phyloP scores from a whole-genome alignment of 2,888 invertebrate species.

The Sarcophaga rosellei region DNA sequence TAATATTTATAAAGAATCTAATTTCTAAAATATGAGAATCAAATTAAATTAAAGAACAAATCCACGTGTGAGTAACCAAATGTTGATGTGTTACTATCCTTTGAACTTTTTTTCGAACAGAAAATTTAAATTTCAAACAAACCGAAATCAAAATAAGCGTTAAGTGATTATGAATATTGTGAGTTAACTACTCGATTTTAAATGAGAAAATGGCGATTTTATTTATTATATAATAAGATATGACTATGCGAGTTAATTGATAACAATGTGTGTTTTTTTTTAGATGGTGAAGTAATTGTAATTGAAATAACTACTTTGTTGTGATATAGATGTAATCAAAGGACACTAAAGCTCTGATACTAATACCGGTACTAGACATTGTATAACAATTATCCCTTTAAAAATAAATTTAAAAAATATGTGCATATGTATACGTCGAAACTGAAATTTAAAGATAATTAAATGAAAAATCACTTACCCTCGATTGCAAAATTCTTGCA shows the following conservation, averaged over 20 bases:
- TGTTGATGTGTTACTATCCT: too few species aligned
- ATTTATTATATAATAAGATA: background rate
- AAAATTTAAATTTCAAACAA: background rate
- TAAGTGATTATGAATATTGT: background rate
- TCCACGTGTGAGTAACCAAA: too few species aligned
- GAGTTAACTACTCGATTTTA: too few species aligned
- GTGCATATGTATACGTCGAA: background rate
- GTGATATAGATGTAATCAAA: conserved; percentile 26
- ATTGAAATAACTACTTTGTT: conserved; percentile 19
- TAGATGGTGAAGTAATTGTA: too few species aligned
- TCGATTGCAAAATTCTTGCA: conserved; percentile 67
- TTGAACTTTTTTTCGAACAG: too few species aligned
- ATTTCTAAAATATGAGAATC: conserved; percentile 1
- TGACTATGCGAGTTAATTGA: background rate
- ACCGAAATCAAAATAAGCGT: conserved; percentile 35
- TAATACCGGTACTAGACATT: background rate
- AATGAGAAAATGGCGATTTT: too few species aligned
- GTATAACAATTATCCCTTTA: too few species aligned
- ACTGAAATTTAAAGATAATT: background rate
- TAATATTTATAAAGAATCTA: conserved; percentile 1
- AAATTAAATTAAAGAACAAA: conserved; percentile 32
- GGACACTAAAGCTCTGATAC: background rate
- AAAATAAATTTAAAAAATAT: background rate
- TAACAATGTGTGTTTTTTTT: too few species aligned
- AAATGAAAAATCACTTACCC: conserved; percentile 60